phyloP scores from a whole-genome alignment of 23 tunicate genomes.

The Clavelina lepadiformis region DNA sequence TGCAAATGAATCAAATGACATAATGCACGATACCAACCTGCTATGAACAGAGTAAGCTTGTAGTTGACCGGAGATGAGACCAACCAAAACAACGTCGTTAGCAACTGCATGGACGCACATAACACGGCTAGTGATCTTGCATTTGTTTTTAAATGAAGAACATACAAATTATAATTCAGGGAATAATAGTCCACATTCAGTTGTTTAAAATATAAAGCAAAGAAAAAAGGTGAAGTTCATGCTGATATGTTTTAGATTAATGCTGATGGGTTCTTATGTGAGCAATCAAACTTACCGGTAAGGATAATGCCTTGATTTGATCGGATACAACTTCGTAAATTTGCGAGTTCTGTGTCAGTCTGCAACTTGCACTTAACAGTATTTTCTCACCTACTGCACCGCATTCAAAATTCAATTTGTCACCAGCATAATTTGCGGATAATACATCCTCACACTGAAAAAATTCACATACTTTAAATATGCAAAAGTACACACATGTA shows the following conservation, averaged over 20 bases:
- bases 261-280: no score
- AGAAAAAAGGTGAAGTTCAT: no score
- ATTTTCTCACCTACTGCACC: constrained; percentile 16
- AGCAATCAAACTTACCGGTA: constrained; percentile 27
- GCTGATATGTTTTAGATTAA: no score
- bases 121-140: constrained; percentile 57
- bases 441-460: no score
- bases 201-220: no score
- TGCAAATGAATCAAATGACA: not conserved
- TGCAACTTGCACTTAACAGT: constrained; percentile 37
- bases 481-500: no score
- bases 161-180: no score
- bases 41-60: constrained; percentile 47
- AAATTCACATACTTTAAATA: no score
- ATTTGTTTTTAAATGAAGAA: no score
- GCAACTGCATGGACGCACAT: constrained; percentile 29
- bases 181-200: no score
- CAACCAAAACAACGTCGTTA: constrained; percentile 59
- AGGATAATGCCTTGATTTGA: constrained; percentile 1
- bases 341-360: constrained; percentile 28
- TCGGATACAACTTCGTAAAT: constrained; percentile 32
- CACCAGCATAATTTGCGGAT: constrained; percentile 9
- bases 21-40: constrained; percentile 10
- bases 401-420: constrained; percentile 30
- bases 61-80: constrained; percentile 49